A percentile compares a stretch with the other conserved stretches of the same genome.
These are phyloP conservation scores for Heliothis virescens DNA, from an alignment of 1,140 invertebrate genomes.

Conservation along the genomic window DNA sequence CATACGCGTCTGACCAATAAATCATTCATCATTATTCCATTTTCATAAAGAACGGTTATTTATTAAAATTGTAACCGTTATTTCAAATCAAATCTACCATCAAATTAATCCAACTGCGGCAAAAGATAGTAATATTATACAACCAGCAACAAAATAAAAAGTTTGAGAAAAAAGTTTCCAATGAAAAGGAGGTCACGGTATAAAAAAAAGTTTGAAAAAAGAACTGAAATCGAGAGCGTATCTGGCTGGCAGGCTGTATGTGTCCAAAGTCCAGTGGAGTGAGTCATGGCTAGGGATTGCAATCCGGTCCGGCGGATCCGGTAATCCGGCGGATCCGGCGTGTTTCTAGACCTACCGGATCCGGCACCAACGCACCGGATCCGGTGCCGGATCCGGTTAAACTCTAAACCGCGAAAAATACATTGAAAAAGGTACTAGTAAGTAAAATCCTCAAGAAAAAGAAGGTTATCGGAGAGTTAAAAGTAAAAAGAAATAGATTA, in stretches of 20 bases:
- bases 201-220: conserved; percentile 46
- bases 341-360: too few relatives aligned
- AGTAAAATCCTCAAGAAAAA: too few relatives aligned
- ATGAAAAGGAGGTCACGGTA: conserved; percentile 43
- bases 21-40: neutral
- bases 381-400: too few relatives aligned
- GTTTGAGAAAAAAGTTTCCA: conserved; percentile 21
- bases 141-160: conserved; percentile 9
- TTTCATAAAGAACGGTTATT: neutral
- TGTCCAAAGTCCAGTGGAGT: conserved; percentile 44
- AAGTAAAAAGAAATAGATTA: too few relatives aligned
- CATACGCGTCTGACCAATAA: neutral
- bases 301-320: too few relatives aligned
- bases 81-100: neutral
- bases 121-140: conserved; percentile 30
- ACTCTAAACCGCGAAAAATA: too few relatives aligned
- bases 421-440: too few relatives aligned
- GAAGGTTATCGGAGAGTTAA: too few relatives aligned
- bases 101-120: neutral
- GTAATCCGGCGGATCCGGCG: too few relatives aligned
- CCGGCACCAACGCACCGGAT: too few relatives aligned
- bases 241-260: conserved; percentile 34
- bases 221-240: conserved; percentile 50
- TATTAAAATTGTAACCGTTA: neutral
- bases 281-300: conserved; percentile 45